Base-by-base conservation (phyloP, 2,113 vertebrate genomes). In the Azemiops feae region DNA sequence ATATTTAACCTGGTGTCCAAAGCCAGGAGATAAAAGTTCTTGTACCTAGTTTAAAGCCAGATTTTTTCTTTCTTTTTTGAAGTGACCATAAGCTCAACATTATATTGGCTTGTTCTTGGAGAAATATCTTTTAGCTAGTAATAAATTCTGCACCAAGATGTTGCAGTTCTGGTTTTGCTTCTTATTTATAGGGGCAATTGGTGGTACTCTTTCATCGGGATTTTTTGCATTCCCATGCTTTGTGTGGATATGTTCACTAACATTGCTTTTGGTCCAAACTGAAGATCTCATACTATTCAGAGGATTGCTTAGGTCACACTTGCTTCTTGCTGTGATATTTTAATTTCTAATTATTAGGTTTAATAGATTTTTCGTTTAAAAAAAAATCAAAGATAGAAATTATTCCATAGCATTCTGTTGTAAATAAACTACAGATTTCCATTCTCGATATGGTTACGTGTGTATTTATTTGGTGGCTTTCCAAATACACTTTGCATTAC, bases 401-500 rank as follows among this genome's bases (percentile, higher is more conserved):
- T 89, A 87, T 94, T 95, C 90, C 85, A 0, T 91, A 93, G 64
- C 92, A 95, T 96, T 95, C 87, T 93, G 95, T 74, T 90, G 91
- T 95, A 97, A 97, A 96, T 96, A 97, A 97, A 95, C 69, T 88
- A 94, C 90, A 91, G 43, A 95, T 86, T 95, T 93, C 94, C 94
- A 81, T 88, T 96, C 85, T 88, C 95, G 30, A 74, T 12, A 18
- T 95, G 88, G 85, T 96, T 90, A 53, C 23, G n/a, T 86, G 64
- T 92, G 30, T 91, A 91, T 47, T 87, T 93, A 30, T 95, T 93
- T 95, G 89, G 11, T 22, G 50, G 45, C 45, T 57, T 7, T 93
- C 81, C 43, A 16, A 45, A 87, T 54, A 50, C 22, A 43, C n/a
- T 39, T 53, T 20, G 1, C n/a, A 58, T 30, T 91, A 22, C 58